phyloP scores from a whole-genome alignment of 2,797 vertebrate genomes.

The Vireo griseus region DNA sequence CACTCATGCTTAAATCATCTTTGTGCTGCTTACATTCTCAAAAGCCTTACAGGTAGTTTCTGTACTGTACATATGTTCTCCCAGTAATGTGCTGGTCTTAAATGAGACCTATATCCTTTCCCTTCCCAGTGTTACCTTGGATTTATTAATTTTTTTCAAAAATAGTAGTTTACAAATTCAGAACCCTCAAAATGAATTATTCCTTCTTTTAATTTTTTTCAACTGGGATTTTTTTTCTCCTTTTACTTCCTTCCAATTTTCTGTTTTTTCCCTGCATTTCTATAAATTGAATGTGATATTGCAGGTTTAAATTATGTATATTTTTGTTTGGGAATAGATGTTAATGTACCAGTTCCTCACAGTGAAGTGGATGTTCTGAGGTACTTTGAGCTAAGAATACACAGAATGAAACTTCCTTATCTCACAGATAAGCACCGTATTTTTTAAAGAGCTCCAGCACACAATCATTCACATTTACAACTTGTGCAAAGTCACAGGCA shows the following conservation, averaged over 20 bases:
- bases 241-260: neutral
- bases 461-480: neutral
- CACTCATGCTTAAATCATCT: neutral
- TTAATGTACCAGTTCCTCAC: neutral
- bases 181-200: neutral
- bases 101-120: neutral
- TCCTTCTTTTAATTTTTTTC: neutral
- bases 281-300: neutral
- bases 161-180: neutral
- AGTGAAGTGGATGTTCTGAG: neutral
- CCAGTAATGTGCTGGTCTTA: neutral
- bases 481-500: neutral
- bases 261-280: fast-evolving
- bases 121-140: neutral
- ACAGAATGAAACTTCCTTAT: neutral
- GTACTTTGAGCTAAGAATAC: neutral
- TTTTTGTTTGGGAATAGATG: neutral
- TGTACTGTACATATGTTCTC: neutral
- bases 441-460: neutral
- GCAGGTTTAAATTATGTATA: neutral
- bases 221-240: neutral
- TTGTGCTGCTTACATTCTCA: neutral
- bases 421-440: neutral
- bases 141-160: neutral
- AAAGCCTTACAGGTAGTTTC: neutral